Conservation (phyloP, 2,888 invertebrate genomes). For the Plagiodera versicolora region DNA sequence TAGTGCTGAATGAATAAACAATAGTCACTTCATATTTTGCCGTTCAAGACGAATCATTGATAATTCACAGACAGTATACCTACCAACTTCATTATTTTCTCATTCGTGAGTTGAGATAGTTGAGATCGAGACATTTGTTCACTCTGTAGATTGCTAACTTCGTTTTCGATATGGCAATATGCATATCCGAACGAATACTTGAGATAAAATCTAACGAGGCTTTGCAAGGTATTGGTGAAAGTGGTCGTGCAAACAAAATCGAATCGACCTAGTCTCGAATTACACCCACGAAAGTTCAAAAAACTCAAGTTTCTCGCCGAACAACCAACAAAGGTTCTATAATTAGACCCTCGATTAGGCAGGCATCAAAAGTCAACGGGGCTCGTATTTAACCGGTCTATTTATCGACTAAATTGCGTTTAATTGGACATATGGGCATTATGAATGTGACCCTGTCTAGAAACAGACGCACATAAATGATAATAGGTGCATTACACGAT, state of each 20-base stretch:
- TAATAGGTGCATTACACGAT: not conserved
- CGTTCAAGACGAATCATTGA: too few relatives aligned
- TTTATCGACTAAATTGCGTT: constrained; percentile 21
- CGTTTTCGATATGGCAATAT: too few relatives aligned
- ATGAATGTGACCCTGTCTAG: constrained; percentile 20
- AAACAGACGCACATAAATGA: constrained; percentile 6
- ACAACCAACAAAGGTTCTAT: constrained; percentile 19
- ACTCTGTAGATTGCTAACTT: too few relatives aligned
- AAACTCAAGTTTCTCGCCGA: not conserved
- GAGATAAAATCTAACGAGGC: not conserved
- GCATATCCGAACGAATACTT: too few relatives aligned
- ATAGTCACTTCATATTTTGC: too few relatives aligned
- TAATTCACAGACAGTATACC: too few relatives aligned
- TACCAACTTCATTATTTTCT: too few relatives aligned
- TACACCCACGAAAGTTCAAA: constrained; percentile 8
- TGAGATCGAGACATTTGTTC: too few relatives aligned
- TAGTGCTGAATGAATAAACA: too few relatives aligned
- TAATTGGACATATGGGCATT: constrained; percentile 28
- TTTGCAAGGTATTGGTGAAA: not conserved
- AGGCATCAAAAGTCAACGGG: constrained; percentile 16
- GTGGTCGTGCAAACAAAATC: not conserved
- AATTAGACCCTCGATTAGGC: constrained; percentile 14
- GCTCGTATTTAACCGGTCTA: constrained; percentile 12
- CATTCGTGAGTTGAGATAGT: too few relatives aligned
- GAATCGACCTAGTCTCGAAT: constrained; percentile 9